Percentiles rank a stretch among this genome's conserved stretches.
Evolutionary conservation across 2,797 vertebrate genomes (phyloP).

Genomic region (Parambassis ranga): DNA sequence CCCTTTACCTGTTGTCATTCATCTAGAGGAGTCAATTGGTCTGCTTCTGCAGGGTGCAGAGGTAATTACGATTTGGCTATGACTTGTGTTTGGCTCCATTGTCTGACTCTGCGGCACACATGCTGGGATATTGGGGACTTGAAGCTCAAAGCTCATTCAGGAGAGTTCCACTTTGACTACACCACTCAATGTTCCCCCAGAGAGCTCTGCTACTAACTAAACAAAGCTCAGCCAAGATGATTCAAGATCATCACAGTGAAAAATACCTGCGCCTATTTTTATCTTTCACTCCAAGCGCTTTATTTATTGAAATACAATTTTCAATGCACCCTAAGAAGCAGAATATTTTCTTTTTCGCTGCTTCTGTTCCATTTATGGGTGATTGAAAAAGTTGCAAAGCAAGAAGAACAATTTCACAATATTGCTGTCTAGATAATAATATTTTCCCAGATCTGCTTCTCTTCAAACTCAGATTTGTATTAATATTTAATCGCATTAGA

Average conservation of each 20-base stretch:
- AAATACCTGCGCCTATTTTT: constrained; percentile 56
- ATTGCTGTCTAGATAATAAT: constrained; percentile 69
- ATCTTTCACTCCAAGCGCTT: constrained; percentile 36
- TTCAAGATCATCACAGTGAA: constrained; percentile 43
- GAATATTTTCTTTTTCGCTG: constrained; percentile 54
- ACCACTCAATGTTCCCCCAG: constrained; percentile 55
- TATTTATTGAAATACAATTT: constrained; percentile 51
- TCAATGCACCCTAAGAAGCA: constrained; percentile 34
- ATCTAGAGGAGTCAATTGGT: constrained; percentile 73
- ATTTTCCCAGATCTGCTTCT: constrained; percentile 72
- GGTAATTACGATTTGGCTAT: constrained; percentile 77
- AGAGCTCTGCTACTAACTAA: constrained; percentile 61
- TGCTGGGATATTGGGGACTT: constrained; percentile 57
- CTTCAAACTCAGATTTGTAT: constrained; percentile 74
- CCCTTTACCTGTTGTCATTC: constrained; percentile 75
- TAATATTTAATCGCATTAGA: constrained; percentile 83
- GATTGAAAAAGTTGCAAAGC: constrained; percentile 66
- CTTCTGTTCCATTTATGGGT: constrained; percentile 45
- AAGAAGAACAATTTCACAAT: constrained; percentile 68
- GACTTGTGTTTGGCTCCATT: constrained; percentile 66
- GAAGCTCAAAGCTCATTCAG: constrained; percentile 64
- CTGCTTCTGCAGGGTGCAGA: constrained; percentile 68
- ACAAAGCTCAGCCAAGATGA: constrained; percentile 63
- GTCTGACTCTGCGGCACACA: constrained; percentile 54
- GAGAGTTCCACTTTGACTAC: constrained; percentile 67